These are phyloP conservation scores for Poliocrania exsul DNA, from an alignment of 2,797 vertebrate genomes.

Conservation along the genomic window DNA sequence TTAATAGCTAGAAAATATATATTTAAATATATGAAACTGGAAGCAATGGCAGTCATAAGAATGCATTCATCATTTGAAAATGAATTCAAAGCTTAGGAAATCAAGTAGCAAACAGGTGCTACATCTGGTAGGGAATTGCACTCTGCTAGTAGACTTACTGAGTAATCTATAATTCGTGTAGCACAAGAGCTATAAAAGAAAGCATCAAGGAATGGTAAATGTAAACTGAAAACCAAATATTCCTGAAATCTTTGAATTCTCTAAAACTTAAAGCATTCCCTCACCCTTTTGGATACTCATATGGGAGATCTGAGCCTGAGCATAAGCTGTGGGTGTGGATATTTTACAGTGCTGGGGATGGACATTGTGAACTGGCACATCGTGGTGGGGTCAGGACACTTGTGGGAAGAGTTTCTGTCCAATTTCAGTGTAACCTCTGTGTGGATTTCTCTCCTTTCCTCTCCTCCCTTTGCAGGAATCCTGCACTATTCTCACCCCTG, in stretches of 20 bases:
- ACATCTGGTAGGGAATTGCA: not conserved
- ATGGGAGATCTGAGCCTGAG: not conserved
- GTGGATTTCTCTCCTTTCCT: not conserved
- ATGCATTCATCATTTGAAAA: not conserved
- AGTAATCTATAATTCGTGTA: not conserved
- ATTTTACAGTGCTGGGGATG: not conserved
- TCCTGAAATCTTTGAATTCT: not conserved
- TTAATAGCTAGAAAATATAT: not conserved
- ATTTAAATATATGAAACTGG: not conserved
- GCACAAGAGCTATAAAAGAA: not conserved
- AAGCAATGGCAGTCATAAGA: not conserved
- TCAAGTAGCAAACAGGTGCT: not conserved
- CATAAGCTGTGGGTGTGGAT: not conserved
- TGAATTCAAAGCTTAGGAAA: not conserved
- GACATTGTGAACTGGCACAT: not conserved
- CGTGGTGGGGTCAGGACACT: not conserved
- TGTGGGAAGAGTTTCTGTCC: not conserved
- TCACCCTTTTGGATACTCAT: not conserved
- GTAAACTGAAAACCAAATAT: not conserved
- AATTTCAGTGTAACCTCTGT: not conserved
- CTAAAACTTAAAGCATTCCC: not conserved
- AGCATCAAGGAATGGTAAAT: not conserved
- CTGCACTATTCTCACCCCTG: not conserved
- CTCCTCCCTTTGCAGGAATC: not conserved
- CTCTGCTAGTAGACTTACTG: not conserved